phyloP scores from a whole-genome alignment of 2,888 invertebrate species.

The Plemyria rubiginata region DNA sequence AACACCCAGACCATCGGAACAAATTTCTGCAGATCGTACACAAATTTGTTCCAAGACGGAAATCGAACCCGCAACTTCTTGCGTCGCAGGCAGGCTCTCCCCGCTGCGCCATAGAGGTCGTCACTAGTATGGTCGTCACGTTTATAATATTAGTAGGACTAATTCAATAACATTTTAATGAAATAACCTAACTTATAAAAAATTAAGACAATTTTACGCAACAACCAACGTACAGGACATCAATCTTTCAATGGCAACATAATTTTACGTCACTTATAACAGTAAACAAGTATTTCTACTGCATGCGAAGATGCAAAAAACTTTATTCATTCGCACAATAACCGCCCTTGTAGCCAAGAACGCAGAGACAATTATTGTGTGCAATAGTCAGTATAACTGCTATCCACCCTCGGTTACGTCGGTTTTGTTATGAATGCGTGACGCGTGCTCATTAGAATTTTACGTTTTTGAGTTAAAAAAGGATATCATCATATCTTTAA shows the following conservation, averaged over 20 bases:
- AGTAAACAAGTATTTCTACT: slow-evolving; percentile 42
- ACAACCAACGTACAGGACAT: slow-evolving; percentile 11
- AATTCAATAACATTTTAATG: not conserved
- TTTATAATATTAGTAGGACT: no score
- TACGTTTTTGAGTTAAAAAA: not conserved
- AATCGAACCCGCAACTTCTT: no score
- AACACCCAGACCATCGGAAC: no score
- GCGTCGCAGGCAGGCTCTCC: no score
- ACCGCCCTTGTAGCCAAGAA: slow-evolving; percentile 5
- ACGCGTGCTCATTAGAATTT: slow-evolving; percentile 7
- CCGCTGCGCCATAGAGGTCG: no score
- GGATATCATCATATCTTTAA: not conserved
- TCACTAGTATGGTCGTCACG: no score
- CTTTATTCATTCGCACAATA: slow-evolving; percentile 4
- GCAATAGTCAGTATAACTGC: slow-evolving; percentile 1
- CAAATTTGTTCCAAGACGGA: no score
- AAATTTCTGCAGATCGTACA: no score
- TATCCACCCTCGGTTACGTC: slow-evolving; percentile 15
- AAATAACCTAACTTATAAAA: not conserved
- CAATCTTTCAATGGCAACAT: slow-evolving; percentile 45
- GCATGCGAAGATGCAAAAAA: slow-evolving; percentile 39
- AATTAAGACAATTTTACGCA: slow-evolving; percentile 4
- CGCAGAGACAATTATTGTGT: slow-evolving; percentile 9
- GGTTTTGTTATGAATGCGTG: slow-evolving; percentile 36
- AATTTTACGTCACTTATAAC: slow-evolving; percentile 34